phyloP scores from a whole-genome alignment of 2,797 vertebrate species.

The Balearica regulorum region DNA sequence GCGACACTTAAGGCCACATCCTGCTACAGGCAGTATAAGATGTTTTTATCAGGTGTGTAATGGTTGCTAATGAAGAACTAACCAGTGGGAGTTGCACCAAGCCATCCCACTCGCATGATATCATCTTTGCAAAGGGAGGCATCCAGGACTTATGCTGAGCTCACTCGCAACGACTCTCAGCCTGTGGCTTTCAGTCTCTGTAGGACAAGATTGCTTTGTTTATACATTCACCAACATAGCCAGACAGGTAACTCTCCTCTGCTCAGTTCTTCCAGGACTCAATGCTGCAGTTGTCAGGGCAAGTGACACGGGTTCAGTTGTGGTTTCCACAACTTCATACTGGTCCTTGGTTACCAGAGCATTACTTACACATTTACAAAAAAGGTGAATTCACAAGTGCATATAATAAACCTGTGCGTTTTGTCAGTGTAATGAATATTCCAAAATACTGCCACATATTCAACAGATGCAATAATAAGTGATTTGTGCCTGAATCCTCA shows the following conservation, averaged over 20 bases:
- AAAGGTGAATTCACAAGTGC: background rate
- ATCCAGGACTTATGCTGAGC: background rate
- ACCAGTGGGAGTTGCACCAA: slow-evolving; percentile 34
- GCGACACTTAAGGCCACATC: slow-evolving; percentile 21
- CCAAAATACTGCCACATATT: background rate
- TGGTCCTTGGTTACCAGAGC: background rate
- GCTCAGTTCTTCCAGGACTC: background rate
- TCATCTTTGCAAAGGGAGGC: background rate
- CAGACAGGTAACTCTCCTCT: background rate
- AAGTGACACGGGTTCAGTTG: background rate
- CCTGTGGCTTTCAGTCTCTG: background rate
- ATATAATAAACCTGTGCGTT: background rate
- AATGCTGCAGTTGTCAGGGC: background rate
- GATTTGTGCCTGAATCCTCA: background rate
- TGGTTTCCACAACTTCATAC: background rate
- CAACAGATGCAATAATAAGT: background rate
- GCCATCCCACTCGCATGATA: slow-evolving; percentile 1
- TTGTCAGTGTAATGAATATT: background rate
- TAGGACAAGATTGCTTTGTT: background rate
- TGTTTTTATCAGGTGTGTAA: slow-evolving; percentile 35
- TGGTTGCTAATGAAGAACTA: slow-evolving; percentile 47
- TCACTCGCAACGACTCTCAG: background rate
- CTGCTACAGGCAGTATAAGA: background rate
- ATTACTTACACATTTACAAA: background rate
- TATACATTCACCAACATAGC: background rate